phyloP scores from a whole-genome alignment of 2,888 invertebrate species.

The Meghimatium bilineatum region DNA sequence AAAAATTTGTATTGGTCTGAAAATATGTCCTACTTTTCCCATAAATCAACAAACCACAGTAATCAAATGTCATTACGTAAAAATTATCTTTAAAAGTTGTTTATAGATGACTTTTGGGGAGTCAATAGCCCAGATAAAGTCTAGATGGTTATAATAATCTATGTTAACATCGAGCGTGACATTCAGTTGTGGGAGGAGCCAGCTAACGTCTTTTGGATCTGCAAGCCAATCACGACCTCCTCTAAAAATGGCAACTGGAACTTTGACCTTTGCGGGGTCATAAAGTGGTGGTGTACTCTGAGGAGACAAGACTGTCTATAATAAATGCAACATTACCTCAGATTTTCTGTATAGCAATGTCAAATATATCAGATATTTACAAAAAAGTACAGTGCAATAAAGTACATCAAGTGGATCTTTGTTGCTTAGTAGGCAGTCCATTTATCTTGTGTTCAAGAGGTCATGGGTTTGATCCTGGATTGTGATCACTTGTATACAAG shows the following conservation, averaged over 20 bases:
- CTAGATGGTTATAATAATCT: slow-evolving; percentile 76
- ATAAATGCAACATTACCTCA: no score
- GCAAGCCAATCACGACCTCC: slow-evolving; percentile 86
- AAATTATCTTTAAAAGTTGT: slow-evolving; percentile 58
- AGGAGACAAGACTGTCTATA: not conserved
- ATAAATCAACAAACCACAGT: no score
- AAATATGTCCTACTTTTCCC: no score
- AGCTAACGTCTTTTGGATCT: slow-evolving; percentile 76
- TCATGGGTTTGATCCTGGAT: no score
- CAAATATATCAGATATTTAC: no score
- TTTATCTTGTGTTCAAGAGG: no score
- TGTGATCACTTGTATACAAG: no score
- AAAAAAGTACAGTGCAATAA: no score
- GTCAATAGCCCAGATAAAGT: slow-evolving; percentile 78
- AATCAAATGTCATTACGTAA: not conserved
- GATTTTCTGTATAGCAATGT: no score
- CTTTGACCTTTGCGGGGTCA: slow-evolving; percentile 66
- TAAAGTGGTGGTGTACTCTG: slow-evolving; percentile 76
- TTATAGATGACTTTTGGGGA: slow-evolving; percentile 73
- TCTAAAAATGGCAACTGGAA: slow-evolving; percentile 82
- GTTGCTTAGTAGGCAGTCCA: no score
- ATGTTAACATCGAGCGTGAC: slow-evolving; percentile 46
- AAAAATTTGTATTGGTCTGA: no score
- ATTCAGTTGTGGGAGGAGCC: slow-evolving; percentile 51
- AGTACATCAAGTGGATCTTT: no score